A percentile compares a stretch with the other conserved stretches of the same genome.
Evolutionary conservation across 2,113 vertebrate species (phyloP).

Genomic region (Asarcornis scutulata): DNA sequence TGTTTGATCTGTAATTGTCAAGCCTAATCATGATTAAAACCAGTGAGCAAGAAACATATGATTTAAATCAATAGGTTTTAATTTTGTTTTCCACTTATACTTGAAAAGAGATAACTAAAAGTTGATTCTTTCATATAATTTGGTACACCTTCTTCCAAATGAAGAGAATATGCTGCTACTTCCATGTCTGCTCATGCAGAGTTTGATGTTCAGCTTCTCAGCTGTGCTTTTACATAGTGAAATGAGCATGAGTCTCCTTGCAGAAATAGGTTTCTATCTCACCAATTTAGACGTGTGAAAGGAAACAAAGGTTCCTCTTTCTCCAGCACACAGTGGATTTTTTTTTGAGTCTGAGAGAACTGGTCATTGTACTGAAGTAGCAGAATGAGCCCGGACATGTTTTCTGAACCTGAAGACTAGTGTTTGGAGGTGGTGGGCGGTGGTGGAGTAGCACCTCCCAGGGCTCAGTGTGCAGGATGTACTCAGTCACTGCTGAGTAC

Average conservation of each 20-base stretch:
- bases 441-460: background rate
- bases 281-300: background rate
- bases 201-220: background rate
- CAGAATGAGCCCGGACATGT: background rate
- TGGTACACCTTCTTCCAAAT: background rate
- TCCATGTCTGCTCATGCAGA: background rate
- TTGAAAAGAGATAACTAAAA: background rate
- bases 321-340: background rate
- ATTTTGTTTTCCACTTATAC: background rate
- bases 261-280: background rate
- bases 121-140: background rate
- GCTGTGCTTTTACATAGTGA: background rate
- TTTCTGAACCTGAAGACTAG: background rate
- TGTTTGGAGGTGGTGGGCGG: background rate
- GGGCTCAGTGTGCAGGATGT: background rate
- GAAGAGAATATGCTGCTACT: background rate
- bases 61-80: background rate
- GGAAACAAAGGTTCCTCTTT: background rate
- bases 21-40: background rate
- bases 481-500: background rate
- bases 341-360: background rate
- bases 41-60: background rate
- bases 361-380: background rate
- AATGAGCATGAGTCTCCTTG: background rate
- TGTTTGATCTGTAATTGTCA: background rate